Base-by-base conservation (phyloP, 2,797 vertebrate genomes). In the Australoheros facetus region DNA sequence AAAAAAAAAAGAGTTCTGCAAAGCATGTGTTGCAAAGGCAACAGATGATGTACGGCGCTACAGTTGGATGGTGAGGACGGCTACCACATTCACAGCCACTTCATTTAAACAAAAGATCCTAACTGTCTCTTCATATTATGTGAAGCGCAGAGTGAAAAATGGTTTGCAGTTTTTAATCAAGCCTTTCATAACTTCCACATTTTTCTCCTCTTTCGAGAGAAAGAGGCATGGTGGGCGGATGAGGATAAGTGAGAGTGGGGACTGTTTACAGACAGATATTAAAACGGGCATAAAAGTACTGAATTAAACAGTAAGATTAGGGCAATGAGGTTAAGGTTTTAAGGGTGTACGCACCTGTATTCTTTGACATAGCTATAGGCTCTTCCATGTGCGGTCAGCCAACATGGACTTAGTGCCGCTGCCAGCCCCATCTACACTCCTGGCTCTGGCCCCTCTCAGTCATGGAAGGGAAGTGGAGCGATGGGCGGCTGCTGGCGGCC, bases 401-500 rank as follows among this genome's bases (percentile, higher is more conserved):
- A 75, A 54, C 30, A 17, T 81, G 80, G 80, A 45, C 75, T 73
- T 45, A 74, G 56, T 19, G 71, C n/a, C 7, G 3, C 66, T 77
- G 85, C 84, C 89, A 85, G 86, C 56, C 66, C 83, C 77, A 73
- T 87, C 85, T 30, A 73, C 75, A 42, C 84, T 82, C 28, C 88
- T 85, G 88, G 82, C 89, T 82, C 70, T 1, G 23, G 77, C 84
- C 85, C 75, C 80, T 83, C 89, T 84, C 77, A 79, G 89, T 91
- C 88, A 84, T 80, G 82, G 89, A 90, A 78, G 88, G 90, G 89
- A 91, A 92, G 89, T 39, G 85, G 81, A 89, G 88, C 86, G 80
- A 73, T 76, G 82, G 91, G 90, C 83, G 91, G 81, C 92, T 86
- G 90, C 86, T 91, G 89, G 90, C 87, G 85, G 90, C 90, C 91